phyloP scores from a whole-genome alignment of 2,113 vertebrate genomes.

The Oenanthe melanoleuca region DNA sequence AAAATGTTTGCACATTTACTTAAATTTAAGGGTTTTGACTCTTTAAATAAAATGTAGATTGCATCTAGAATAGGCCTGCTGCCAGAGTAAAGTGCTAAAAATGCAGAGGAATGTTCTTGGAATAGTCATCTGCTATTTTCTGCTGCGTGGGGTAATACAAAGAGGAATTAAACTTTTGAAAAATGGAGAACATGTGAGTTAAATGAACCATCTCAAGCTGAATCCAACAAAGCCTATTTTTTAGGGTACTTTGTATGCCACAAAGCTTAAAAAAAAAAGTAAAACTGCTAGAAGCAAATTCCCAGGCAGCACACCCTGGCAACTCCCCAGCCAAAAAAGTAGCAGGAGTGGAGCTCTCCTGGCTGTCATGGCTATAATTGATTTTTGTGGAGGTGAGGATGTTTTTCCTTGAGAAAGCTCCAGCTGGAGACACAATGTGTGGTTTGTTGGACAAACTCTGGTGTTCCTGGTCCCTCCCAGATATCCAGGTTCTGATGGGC shows the following conservation, averaged over 20 bases:
- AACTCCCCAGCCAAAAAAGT: not conserved
- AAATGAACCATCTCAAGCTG: not conserved
- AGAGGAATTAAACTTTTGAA: not conserved
- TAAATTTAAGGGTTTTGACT: not conserved
- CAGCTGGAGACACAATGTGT: not conserved
- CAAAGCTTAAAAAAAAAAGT: not conserved
- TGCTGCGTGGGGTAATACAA: slow-evolving; percentile 11
- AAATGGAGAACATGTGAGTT: not conserved
- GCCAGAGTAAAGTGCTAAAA: slow-evolving; percentile 2
- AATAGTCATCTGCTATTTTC: slow-evolving; percentile 29
- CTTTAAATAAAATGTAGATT: not conserved
- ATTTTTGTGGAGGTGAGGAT: not conserved
- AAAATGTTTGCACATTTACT: not conserved
- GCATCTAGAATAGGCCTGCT: not conserved
- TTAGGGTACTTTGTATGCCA: not conserved
- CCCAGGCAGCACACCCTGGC: not conserved
- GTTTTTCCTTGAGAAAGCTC: not conserved
- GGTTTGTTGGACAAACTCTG: not conserved
- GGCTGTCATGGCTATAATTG: not conserved
- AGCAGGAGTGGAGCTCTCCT: not conserved
- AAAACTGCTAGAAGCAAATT: not conserved
- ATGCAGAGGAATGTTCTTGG: slow-evolving; percentile 2
- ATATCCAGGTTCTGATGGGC: slow-evolving; percentile 88
- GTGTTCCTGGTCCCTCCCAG: slow-evolving; percentile 48
- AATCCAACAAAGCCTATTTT: not conserved